These are phyloP conservation scores for Falco concolor DNA, from an alignment of 2,797 vertebrate genomes.

Conservation along the genomic window DNA sequence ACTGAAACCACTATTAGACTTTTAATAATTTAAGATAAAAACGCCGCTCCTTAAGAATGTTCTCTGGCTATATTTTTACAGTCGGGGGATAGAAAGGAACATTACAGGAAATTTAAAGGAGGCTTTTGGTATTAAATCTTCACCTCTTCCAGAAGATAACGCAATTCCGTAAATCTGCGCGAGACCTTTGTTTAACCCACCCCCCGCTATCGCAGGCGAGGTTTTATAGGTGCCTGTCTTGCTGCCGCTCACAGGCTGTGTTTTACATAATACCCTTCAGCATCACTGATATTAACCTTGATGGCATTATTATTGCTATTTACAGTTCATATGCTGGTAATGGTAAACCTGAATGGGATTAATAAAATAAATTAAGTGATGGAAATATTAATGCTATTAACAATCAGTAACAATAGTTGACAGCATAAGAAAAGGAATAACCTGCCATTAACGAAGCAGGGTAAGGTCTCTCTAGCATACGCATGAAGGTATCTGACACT, in stretches of 20 bases:
- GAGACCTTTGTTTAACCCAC: conserved; percentile 62
- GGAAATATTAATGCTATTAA: conserved; percentile 70
- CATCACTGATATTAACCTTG: conserved; percentile 57
- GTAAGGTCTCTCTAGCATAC: background rate
- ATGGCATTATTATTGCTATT: conserved; percentile 68
- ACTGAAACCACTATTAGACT: conserved; percentile 17
- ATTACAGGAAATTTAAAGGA: conserved; percentile 63
- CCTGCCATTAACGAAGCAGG: conserved; percentile 38
- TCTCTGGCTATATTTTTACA: conserved; percentile 51
- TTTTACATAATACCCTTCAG: conserved; percentile 68
- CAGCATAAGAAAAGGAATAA: conserved; percentile 47
- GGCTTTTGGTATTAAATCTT: conserved; percentile 57
- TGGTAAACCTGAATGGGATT: conserved; percentile 62
- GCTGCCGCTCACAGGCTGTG: conserved; percentile 23
- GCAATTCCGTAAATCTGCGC: conserved; percentile 58
- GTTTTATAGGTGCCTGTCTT: conserved; percentile 62
- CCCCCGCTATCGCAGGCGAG: conserved; percentile 7
- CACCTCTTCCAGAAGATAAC: conserved; percentile 61
- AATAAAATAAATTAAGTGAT: conserved; percentile 72
- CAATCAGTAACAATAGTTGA: conserved; percentile 62
- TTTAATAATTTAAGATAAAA: conserved; percentile 59
- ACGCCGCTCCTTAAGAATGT: background rate
- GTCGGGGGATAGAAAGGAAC: conserved; percentile 37
- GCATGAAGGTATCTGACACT: conserved; percentile 30
- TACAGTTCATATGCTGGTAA: conserved; percentile 59